Base-by-base conservation (phyloP, 2,113 vertebrate species). In the Bostrychus sinensis region DNA sequence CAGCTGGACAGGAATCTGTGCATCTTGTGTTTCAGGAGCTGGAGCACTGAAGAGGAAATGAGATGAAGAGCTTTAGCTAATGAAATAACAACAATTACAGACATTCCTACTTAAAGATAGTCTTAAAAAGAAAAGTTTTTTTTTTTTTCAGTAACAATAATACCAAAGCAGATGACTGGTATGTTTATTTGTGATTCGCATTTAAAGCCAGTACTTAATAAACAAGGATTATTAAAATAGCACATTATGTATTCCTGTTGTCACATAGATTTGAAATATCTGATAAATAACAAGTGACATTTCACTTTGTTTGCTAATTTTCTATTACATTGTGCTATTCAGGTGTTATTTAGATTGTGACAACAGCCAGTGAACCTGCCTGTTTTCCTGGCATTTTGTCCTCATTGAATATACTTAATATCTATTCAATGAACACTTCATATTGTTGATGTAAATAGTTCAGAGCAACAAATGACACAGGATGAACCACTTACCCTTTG, bases 401-500 rank as follows among this genome's bases (percentile, higher is more conserved):
- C 46, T 22, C 23, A 45, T 63, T 17, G 34, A 72, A 70, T 20
- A 10, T 4, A 65, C 83, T 83, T 26, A 0, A 69, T 80, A 78
- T 80, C 62, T 66, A 25, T 48, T 10, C 50, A 16, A 3, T 2
- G 12, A 65, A 51, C 45, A 13, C 51, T 42, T 65, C 53, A 36
- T 32, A 39, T 26, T 28, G 34, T 13, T 4, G 17, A 56, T 45
- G 23, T 17, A 66, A 70, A 64, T 20, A 1, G 59, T 13, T 4
- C 20, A 28, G 26, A 48, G 53, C 26, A 55, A 5, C 23, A 26
- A 39, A 64, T 28, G 1, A 4, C 38, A 20, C 1, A 2, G 17
- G 62, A 42, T 13, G 16, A 67, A 10, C 53, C 28, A 63, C 81
- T 94, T 93, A 98, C 97, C 97, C 97, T 89, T 95, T 99, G 77